phyloP scores from a whole-genome alignment of 2,888 invertebrate genomes.

The Ophion slaviceki region DNA sequence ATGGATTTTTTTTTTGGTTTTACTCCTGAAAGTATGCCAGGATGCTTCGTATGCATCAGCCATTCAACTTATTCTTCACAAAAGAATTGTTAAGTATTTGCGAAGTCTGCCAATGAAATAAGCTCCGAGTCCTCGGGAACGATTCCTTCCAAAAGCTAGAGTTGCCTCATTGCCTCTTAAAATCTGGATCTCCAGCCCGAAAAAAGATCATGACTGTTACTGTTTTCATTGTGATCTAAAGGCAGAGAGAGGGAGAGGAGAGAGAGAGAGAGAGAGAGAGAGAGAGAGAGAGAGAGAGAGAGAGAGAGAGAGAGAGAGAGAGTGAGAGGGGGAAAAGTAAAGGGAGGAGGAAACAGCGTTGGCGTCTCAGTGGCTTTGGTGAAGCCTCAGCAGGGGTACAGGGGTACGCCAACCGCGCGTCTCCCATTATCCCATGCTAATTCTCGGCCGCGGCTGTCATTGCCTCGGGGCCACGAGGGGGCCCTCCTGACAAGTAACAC shows the following conservation, averaged over 20 bases:
- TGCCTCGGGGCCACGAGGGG: slow-evolving; percentile 78
- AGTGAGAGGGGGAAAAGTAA: slow-evolving; percentile 10
- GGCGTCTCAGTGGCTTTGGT: slow-evolving; percentile 62
- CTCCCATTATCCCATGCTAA: slow-evolving; percentile 84
- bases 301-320: slow-evolving; percentile 17
- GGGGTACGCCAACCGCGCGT: slow-evolving; percentile 73
- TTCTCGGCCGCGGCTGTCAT: slow-evolving; percentile 82
- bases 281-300: slow-evolving; percentile 23
- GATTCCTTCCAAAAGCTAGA: slow-evolving; percentile 3
- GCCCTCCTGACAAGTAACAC: slow-evolving; percentile 82
- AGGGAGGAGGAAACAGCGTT: slow-evolving; percentile 57
- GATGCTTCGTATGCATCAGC: too few relatives aligned
- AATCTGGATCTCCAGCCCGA: slow-evolving; percentile 16
- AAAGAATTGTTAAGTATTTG: background rate
- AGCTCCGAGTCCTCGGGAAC: background rate
- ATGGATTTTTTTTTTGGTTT: background rate
- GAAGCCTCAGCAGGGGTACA: slow-evolving; percentile 76
- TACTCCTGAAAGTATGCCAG: background rate
- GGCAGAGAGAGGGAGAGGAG: slow-evolving; percentile 19
- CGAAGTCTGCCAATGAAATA: slow-evolving; percentile 17
- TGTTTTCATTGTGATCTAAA: slow-evolving; percentile 41
- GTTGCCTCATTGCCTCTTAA: slow-evolving; percentile 19
- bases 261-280: slow-evolving; percentile 20
- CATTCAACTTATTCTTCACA: background rate
- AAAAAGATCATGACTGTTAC: slow-evolving; percentile 52